phyloP scores from a whole-genome alignment of 2,888 invertebrate genomes.

The Tenthredo livida region DNA sequence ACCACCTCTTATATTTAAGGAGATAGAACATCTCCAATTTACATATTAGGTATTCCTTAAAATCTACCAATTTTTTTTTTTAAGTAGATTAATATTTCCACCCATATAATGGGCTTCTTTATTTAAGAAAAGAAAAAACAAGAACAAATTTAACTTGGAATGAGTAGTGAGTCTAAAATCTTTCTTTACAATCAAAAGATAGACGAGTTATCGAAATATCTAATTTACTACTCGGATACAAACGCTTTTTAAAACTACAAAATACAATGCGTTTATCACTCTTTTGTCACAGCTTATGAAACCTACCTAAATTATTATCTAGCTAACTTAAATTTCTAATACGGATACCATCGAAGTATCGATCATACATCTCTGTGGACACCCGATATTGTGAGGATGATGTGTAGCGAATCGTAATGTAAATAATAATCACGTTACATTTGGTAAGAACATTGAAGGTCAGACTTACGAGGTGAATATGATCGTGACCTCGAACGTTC shows the following conservation, averaged over 20 bases:
- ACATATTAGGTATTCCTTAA: background rate
- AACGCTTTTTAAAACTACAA: background rate
- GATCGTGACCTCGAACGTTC: conserved; percentile 88
- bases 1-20: background rate
- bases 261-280: background rate
- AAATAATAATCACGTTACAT: conserved; percentile 31
- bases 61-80: background rate
- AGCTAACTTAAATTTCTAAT: background rate
- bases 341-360: conserved; percentile 50
- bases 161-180: background rate
- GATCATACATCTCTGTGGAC: conserved; percentile 70
- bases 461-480: conserved; percentile 89
- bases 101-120: background rate
- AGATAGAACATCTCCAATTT: background rate
- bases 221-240: background rate
- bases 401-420: conserved; percentile 17
- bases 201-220: background rate
- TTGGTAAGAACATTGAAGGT: conserved; percentile 35
- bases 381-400: conserved; percentile 63
- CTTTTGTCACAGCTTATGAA: background rate
- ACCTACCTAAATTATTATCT: background rate
- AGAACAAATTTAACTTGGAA: background rate
- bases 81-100: background rate
- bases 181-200: background rate
- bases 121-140: background rate